A percentile compares a stretch with the other conserved stretches of the same genome.
phyloP scores from a whole-genome alignment of 2,797 vertebrate genomes.

The Cyclopterus lumpus region DNA sequence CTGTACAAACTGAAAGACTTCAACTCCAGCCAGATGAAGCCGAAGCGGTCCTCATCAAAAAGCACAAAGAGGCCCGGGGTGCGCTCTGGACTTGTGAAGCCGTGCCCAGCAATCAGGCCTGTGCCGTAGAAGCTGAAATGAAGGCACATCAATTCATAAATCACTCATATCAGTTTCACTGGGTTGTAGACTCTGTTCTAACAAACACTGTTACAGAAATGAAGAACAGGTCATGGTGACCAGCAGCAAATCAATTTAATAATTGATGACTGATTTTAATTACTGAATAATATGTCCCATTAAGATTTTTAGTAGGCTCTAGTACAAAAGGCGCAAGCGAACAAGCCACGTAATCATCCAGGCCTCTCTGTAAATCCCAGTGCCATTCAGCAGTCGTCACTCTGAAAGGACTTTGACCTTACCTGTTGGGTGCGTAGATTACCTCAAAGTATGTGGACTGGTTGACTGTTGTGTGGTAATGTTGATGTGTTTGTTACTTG shows the following conservation, averaged over 20 bases:
- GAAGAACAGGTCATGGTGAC: no score
- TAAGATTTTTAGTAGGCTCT: not conserved
- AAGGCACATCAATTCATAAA: slow-evolving; percentile 16
- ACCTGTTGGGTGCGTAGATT: not conserved
- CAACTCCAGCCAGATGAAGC: slow-evolving; percentile 98
- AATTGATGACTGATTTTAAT: not conserved
- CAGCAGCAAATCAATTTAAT: not conserved
- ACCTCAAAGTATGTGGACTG: not conserved
- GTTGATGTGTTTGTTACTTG: not conserved
- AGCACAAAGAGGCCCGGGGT: slow-evolving; percentile 95
- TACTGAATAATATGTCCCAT: not conserved
- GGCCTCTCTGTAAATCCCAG: not conserved
- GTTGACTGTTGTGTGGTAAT: not conserved
- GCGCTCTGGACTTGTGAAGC: slow-evolving; percentile 96
- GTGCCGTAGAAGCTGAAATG: slow-evolving; percentile 93
- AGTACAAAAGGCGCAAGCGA: not conserved
- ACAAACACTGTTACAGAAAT: not conserved
- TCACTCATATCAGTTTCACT: not conserved
- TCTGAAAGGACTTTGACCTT: not conserved
- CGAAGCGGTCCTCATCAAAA: slow-evolving; percentile 95
- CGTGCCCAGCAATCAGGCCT: slow-evolving; percentile 94
- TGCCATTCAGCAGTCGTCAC: not conserved
- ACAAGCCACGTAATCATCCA: not conserved
- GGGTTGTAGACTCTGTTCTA: not conserved
- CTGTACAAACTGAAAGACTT: slow-evolving; percentile 99